Evolutionary conservation across 35 echinoderm and acorn worm species (phyloP).

Genomic region (Eucidaris tribuloides): DNA sequence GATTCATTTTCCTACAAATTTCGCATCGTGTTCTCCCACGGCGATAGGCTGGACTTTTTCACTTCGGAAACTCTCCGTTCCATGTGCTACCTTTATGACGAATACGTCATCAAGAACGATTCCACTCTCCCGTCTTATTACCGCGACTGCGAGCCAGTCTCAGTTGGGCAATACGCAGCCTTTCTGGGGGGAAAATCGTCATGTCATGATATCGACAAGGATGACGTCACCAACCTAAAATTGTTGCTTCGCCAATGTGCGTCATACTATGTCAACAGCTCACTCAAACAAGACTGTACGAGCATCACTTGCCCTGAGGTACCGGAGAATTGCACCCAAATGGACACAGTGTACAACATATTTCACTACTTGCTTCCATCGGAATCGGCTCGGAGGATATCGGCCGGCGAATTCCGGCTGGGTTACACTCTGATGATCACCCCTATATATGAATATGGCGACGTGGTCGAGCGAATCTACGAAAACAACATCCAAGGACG

Average conservation of each 20-base stretch:
- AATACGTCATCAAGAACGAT: not conserved
- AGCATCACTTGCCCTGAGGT: not conserved
- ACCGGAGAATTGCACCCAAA: slow-evolving; percentile 30
- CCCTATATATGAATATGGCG: not conserved
- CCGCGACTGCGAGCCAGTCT: not conserved
- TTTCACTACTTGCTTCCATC: slow-evolving; percentile 37
- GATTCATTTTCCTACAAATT: not conserved
- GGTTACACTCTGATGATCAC: slow-evolving; percentile 3
- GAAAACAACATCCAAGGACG: slow-evolving; percentile 30
- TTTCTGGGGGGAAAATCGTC: not conserved
- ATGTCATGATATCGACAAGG: not conserved
- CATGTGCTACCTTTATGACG: not conserved
- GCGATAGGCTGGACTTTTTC: not conserved
- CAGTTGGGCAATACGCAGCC: not conserved
- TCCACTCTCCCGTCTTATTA: not conserved
- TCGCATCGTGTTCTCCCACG: not conserved
- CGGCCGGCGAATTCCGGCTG: not conserved
- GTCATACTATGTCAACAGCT: not conserved
- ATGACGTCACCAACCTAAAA: not conserved
- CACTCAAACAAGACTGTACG: not conserved
- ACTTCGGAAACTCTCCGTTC: not conserved
- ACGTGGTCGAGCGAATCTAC: slow-evolving; percentile 13
- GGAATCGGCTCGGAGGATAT: not conserved
- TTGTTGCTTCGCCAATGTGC: not conserved
- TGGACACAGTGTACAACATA: slow-evolving; percentile 25